Base-by-base conservation (phyloP, 2,797 vertebrate species). In the Betta splendens region DNA sequence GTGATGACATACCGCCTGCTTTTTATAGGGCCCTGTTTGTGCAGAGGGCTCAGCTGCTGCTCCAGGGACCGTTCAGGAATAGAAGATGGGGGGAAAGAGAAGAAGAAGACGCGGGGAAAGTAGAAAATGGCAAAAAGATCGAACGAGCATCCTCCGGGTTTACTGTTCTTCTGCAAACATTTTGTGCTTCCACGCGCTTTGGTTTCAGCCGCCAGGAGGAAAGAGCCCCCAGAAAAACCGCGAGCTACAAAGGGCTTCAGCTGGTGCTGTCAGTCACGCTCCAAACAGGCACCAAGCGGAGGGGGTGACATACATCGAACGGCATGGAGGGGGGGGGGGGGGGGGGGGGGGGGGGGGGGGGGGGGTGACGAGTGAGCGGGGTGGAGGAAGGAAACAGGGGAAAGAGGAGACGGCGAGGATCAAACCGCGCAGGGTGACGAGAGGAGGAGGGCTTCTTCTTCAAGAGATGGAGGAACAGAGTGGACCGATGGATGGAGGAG, bases 1-100 rank as follows among this genome's bases (percentile, higher is more conserved):
- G 75, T 47, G 47, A 69, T 39, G 42, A 64, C 69, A 75, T 69
- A 42, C 28, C 69, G 58, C 42, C 69, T 62, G 55, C 79, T 77
- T 81, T 87, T 85, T 89, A 80, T 88, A 89, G 86, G 47, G 47
- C 63, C 77, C 56, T 56, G 83, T 74, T 83, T 79, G 72, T 79
- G 61, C 67, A 16, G 32, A 69, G 50, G 46, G 31, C 68, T 72
- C 85, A 86, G 83, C 78, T 88, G 85, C 71, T 78, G 32, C 28
- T 22, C 39, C 29, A 36, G 51, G 60, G 79, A 82, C 81, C 83
- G 74, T 85, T 86, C 81, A 83, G 74, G 72, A 90, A 90, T 89
- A 91, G 87, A 81, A 70, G 43, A 71, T 42, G 47, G 37, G 26
- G 37, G n/a, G 23, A 33, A 22, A 49, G 43, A 67, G 37, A 48